These are phyloP conservation scores for Acanthurus lineatus DNA, from an alignment of 2,797 vertebrate species.

Conservation along the genomic window DNA sequence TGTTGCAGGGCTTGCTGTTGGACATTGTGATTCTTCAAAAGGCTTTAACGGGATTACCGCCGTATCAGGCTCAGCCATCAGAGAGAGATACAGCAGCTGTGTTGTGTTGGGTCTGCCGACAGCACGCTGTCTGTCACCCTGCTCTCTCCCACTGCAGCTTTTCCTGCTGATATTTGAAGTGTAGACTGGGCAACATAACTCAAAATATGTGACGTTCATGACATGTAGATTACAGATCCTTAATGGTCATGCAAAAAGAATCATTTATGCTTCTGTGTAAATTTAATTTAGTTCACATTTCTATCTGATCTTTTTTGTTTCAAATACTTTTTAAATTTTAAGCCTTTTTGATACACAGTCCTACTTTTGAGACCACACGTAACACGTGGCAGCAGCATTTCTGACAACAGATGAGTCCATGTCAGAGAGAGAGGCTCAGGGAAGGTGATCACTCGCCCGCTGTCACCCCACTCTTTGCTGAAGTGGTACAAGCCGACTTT, in stretches of 20 bases:
- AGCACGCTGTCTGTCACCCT: constrained; percentile 53
- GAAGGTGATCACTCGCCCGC: constrained; percentile 49
- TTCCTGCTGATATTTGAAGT: constrained; percentile 37
- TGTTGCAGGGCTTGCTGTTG: constrained; percentile 72
- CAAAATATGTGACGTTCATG: constrained; percentile 22
- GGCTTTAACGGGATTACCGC: constrained; percentile 81
- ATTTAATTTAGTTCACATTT: background rate
- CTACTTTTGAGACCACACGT: background rate
- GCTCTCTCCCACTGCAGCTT: constrained; percentile 39
- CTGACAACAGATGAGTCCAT: constrained; percentile 31
- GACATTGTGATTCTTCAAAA: constrained; percentile 81
- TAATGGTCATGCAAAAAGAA: constrained; percentile 4
- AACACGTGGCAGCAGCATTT: background rate
- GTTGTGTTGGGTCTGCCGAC: constrained; percentile 61
- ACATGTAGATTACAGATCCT: background rate
- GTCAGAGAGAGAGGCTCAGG: constrained; percentile 35
- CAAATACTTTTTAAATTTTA: constrained; percentile 8
- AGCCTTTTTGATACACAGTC: constrained; percentile 1
- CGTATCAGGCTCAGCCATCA: constrained; percentile 75
- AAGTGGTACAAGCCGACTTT: constrained; percentile 77
- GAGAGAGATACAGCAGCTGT: constrained; percentile 67
- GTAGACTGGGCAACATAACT: constrained; percentile 15
- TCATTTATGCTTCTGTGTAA: background rate
- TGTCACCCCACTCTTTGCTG: constrained; percentile 44
- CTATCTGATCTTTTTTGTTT: background rate